A percentile compares a stretch with the other conserved stretches of the same genome.
Evolutionary conservation across 2,113 vertebrate genomes (phyloP).

Genomic region (Larimichthys polyactis): DNA sequence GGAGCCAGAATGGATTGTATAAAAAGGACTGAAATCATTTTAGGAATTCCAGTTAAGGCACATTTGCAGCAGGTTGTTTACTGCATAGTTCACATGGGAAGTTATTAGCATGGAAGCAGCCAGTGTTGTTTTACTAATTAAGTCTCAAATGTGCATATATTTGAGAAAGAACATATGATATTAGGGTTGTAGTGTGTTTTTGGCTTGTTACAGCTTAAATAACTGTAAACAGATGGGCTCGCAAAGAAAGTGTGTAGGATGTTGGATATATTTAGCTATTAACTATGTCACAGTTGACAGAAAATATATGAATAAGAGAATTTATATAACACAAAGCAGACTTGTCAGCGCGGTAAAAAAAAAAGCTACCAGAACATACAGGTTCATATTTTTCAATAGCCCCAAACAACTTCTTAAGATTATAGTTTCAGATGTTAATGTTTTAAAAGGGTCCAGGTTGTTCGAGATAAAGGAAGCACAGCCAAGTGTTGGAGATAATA

Average conservation of each 20-base stretch:
- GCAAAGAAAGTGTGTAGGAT: neutral
- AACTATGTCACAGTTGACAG: neutral
- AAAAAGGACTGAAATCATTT: neutral
- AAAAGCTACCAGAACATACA: neutral
- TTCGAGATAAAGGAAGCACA: neutral
- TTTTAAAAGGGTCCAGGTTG: neutral
- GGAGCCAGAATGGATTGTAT: neutral
- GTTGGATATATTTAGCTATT: neutral
- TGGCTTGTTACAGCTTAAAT: neutral
- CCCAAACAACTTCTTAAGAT: neutral
- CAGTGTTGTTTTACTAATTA: neutral
- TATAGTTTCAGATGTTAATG: neutral
- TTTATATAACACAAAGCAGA: neutral
- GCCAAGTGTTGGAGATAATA: slow-evolving; percentile 3
- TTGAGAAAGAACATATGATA: neutral
- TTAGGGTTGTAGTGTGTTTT: neutral
- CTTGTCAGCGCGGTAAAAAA: neutral
- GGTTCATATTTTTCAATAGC: neutral
- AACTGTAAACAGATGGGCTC: neutral
- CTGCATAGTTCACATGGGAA: neutral
- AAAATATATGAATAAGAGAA: neutral
- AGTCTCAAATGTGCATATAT: neutral
- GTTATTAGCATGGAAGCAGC: neutral
- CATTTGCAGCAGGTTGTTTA: neutral
- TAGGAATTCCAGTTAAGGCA: neutral